Evolutionary conservation across 2,888 invertebrate genomes (phyloP), one percentile per base, ranked within the genome.

Genomic region (Alloscopus bannaensis): DNA sequence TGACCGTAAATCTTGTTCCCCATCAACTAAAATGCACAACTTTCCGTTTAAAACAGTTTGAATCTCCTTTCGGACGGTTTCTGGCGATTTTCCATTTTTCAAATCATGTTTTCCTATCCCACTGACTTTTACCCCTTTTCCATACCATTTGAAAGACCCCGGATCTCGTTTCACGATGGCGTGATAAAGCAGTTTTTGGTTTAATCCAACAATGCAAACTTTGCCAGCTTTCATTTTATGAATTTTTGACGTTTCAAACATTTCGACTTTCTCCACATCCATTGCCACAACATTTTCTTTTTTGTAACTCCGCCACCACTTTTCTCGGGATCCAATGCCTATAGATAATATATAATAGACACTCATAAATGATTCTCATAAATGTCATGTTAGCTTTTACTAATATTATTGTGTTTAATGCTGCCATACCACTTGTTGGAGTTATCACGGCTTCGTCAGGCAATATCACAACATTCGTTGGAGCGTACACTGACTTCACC

Each of bases 61-160:
- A 2, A 57, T 8, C 6, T 26, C 18, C 18, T 26, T 2, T 29
- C 2, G 2, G 16, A 57, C 31, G 3, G 2, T 18, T n/a, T 57
- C 57, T 18, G 3, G 3, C 29, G 4, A 2, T 57, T 29, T 18
- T 29, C 57, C 57, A 29, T 57, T 18, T 16, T 8, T 6, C n/a
- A 52, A 52, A 18, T 18, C 52, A 22, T 8, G 24, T n/a, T n/a
- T n/a, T n/a, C n/a, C n/a, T 47, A 47, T 47, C 24, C 52, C 52
- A 22, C 6, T 8, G 20, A 52, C 24, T 18, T 18, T 3, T 22
- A 26, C 20, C 20, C 22, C 52, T 3, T 8, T 24, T 3, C 4
- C 24, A 6, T 18, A 8, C 22, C 24, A 24, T 52, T 3, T 26
- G 24, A 52, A 52, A 8, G 52, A 22, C 3, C 16, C 4, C 16